phyloP scores from a whole-genome alignment of 2,113 vertebrate species.

The Struthio camelus region DNA sequence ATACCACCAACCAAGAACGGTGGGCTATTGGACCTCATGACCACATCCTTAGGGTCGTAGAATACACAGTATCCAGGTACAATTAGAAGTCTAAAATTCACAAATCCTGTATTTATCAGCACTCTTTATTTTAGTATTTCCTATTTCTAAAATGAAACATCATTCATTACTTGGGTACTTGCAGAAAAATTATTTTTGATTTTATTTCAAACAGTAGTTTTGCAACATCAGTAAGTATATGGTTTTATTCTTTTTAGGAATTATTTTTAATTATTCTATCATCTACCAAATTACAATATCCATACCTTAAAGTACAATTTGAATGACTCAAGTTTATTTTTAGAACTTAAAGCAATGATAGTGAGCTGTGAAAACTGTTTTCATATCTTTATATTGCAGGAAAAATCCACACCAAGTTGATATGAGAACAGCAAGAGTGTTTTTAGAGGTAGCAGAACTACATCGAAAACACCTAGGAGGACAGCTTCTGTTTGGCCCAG shows the following conservation, averaged over 20 bases:
- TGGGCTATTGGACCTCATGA: slow-evolving; percentile 99
- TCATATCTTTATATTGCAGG: slow-evolving; percentile 64
- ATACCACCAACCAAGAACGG: slow-evolving; percentile 99
- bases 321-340: not conserved
- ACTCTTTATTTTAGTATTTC: not conserved
- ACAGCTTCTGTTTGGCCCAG: slow-evolving; percentile 91
- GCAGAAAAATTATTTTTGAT: not conserved
- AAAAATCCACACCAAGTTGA: slow-evolving; percentile 97
- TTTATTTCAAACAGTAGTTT: slow-evolving; percentile 23
- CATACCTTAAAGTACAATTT: not conserved
- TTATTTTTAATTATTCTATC: not conserved
- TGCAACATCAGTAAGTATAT: not conserved
- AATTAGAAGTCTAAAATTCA: not conserved
- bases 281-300: not conserved
- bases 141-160: not conserved
- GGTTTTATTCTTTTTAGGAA: not conserved
- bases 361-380: not conserved
- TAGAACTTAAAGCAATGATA: not conserved
- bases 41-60: slow-evolving; percentile 98
- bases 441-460: slow-evolving; percentile 96
- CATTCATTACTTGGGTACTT: not conserved
- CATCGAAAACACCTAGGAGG: slow-evolving; percentile 96
- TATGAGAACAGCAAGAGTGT: slow-evolving; percentile 85
- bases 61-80: slow-evolving; percentile 98
- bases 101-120: not conserved